Evolutionary conservation across 2,113 vertebrate species (phyloP), one percentile per base, ranked within the genome.

Genomic region (Tetrax tetrax): DNA sequence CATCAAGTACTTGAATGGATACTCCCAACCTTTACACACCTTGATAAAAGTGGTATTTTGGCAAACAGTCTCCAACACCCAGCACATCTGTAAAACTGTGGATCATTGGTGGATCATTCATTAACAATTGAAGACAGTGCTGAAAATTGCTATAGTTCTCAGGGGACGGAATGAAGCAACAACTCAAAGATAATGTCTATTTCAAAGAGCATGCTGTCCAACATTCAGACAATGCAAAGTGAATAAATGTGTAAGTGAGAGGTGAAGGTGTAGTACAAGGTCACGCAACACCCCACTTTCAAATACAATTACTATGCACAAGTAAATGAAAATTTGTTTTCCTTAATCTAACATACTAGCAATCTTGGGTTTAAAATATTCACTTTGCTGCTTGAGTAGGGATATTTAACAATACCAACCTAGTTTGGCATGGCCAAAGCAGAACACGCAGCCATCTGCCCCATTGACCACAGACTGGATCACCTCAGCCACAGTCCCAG

Each of bases 381-480:
- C 6, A 56, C 35, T 90, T 88, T 83, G 18, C 18, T 83, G 28
- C 57, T 91, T 56, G 33, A 95, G 37, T 75, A 94, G 37, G 47
- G 66, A 95, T 90, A 94, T 78, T 61, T 81, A 92, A 93, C 38
- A 86, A 91, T 96, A 98, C 98, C 98, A 97, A 99, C 99, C 99
- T 87, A 99, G 98, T 88, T 99, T 99, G 94, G 99, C 98, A 82
- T 99, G 99, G 92, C 99, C 99, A 89, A 99, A 99, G 92, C 99
- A 99, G 98, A 99, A 99, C 88, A 99, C 99, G 7, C 99, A 99
- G 97, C 99, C 99, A 57, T 99, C 99, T 68, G 99, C 99, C 83
- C 99, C 99, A 17, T 99, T 99, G 94, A 99, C 99, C 83, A 99
- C 99, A 9, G 99, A 99, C 97, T 99, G 99, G 97, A 99, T 99